Percentiles rank a stretch among this genome's conserved stretches.
These are phyloP conservation scores for Leptodactylus fallax DNA, from an alignment of 2,797 vertebrate genomes.

Conservation along the genomic window DNA sequence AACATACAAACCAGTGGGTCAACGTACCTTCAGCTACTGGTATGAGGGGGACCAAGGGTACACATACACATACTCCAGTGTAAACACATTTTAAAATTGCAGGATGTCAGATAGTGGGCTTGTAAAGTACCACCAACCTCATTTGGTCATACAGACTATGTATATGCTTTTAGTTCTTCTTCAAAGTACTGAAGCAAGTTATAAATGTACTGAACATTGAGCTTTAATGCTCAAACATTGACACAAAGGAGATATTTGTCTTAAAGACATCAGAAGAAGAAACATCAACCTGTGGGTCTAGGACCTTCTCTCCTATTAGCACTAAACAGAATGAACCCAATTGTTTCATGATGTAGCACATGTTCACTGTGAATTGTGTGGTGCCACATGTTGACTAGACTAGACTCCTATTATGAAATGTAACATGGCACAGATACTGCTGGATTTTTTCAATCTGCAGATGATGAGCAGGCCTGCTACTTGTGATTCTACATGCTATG, in stretches of 20 bases:
- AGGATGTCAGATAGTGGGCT: neutral
- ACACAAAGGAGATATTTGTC: neutral
- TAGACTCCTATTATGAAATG: neutral
- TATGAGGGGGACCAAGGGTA: neutral
- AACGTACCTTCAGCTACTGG: neutral
- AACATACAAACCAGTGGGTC: neutral
- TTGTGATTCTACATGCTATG: constrained; percentile 70
- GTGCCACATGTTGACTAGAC: neutral
- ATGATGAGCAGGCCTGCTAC: constrained; percentile 71
- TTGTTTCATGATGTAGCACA: too few species aligned
- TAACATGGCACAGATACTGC: neutral
- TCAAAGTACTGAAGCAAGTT: neutral
- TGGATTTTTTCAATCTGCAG: neutral
- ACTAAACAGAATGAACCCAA: too few species aligned
- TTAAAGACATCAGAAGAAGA: neutral
- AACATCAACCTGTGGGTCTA: neutral
- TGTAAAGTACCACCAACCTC: neutral
- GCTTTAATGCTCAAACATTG: neutral
- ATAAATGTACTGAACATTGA: neutral
- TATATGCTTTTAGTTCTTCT: neutral
- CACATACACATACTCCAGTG: neutral
- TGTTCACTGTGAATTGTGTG: neutral
- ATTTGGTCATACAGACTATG: neutral
- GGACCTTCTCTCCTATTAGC: too few species aligned
- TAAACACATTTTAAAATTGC: neutral